A percentile compares a stretch with the other conserved stretches of the same genome.
phyloP scores from a whole-genome alignment of 2,797 vertebrate species.

The Scleropages formosus region DNA sequence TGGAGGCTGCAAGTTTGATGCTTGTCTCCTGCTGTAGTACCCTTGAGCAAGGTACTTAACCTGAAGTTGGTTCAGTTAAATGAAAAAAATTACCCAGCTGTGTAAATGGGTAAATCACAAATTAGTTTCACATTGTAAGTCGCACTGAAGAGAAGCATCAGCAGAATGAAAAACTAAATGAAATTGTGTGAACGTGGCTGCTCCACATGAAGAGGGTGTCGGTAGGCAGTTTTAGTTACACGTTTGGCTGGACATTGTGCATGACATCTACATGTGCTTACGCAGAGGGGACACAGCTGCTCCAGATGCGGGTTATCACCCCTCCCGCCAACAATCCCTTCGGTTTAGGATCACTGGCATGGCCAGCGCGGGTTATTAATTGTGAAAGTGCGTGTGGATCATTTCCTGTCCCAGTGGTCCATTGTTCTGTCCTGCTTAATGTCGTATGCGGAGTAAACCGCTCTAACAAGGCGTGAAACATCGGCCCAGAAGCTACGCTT shows the following conservation, averaged over 20 bases:
- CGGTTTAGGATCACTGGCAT: constrained; percentile 10
- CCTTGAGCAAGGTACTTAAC: too few species aligned
- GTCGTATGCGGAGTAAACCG: not conserved
- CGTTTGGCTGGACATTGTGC: not conserved
- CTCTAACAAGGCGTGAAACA: constrained; percentile 30
- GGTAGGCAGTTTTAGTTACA: not conserved
- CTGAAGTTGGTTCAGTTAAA: too few species aligned
- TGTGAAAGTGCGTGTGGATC: not conserved
- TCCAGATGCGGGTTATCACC: not conserved
- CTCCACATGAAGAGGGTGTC: not conserved
- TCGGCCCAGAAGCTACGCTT: constrained; percentile 23
- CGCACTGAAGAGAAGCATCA: too few species aligned
- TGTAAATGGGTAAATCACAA: too few species aligned
- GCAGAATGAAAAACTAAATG: too few species aligned
- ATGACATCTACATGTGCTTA: not conserved
- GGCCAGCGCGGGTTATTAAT: not conserved
- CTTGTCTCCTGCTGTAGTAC: too few species aligned
- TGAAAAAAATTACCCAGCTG: too few species aligned
- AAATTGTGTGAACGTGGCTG: too few species aligned
- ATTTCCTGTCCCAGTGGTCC: not conserved
- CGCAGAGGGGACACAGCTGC: not conserved
- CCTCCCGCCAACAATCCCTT: not conserved
- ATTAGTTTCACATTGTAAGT: too few species aligned
- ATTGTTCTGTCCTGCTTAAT: constrained; percentile 4
- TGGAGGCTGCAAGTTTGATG: too few species aligned